phyloP scores from a whole-genome alignment of 1,140 invertebrate species.

The Coelopa frigida region DNA sequence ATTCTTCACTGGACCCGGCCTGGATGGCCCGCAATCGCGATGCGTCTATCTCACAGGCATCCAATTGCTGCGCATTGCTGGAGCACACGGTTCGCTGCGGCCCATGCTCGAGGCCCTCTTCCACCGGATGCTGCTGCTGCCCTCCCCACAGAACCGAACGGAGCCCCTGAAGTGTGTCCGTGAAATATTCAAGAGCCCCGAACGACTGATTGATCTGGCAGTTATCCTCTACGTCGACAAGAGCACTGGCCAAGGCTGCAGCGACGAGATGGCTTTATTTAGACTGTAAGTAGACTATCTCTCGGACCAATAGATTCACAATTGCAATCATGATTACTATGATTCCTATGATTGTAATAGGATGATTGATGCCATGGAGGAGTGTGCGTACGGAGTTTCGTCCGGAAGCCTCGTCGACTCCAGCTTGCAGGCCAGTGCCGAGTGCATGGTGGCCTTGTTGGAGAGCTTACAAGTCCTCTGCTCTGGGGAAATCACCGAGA shows the following conservation, averaged over 20 bases:
- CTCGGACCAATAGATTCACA: too few species aligned
- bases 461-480: constrained; percentile 75
- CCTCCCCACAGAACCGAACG: constrained; percentile 71
- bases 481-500: constrained; percentile 58
- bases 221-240: constrained; percentile 66
- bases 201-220: constrained; percentile 62
- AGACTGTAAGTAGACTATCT: constrained; percentile 76
- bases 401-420: constrained; percentile 60
- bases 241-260: constrained; percentile 64
- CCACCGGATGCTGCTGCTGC: constrained; percentile 83
- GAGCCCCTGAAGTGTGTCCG: constrained; percentile 76
- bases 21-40: constrained; percentile 41
- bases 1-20: constrained; percentile 40
- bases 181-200: constrained; percentile 65
- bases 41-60: constrained; percentile 54
- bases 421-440: constrained; percentile 69
- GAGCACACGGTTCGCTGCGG: constrained; percentile 70
- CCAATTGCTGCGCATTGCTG: constrained; percentile 78
- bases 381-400: constrained; percentile 56
- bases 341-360: too few species aligned
- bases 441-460: constrained; percentile 76
- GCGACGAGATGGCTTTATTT: constrained; percentile 84
- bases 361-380: constrained; percentile 85
- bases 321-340: too few species aligned
- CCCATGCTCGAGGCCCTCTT: constrained; percentile 87